A percentile compares a stretch with the other conserved stretches of the same genome.
Conservation (phyloP, 1,140 invertebrate species). For the Drosophila subpulchrella region DNA sequence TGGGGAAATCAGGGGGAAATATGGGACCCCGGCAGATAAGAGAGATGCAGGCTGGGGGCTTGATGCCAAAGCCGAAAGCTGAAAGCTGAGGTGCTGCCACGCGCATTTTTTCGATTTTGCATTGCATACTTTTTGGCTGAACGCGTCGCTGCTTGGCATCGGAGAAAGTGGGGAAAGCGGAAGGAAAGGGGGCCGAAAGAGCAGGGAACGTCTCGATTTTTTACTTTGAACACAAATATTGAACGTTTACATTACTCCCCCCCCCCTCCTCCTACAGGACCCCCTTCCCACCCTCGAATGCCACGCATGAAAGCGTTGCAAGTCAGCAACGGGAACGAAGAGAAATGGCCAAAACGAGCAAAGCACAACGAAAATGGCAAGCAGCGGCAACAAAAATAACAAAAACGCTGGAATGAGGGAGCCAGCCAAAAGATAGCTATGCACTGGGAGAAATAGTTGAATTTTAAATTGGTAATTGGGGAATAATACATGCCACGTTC, state of each 20-base stretch:
- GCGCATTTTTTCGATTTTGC: slow-evolving; percentile 68
- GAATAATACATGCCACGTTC: too few relatives aligned
- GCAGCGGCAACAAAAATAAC: slow-evolving; percentile 40
- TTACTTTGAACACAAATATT: slow-evolving; percentile 78
- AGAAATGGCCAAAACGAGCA: slow-evolving; percentile 75
- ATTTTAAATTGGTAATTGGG: background rate
- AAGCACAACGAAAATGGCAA: slow-evolving; percentile 46
- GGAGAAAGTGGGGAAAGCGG: slow-evolving; percentile 15
- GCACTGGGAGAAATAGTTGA: slow-evolving; percentile 4
- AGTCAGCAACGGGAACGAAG: slow-evolving; percentile 76
- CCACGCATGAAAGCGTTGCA: slow-evolving; percentile 78
- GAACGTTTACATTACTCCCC: slow-evolving; percentile 68
- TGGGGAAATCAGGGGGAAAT: background rate
- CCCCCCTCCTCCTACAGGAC: background rate
- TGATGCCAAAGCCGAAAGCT: slow-evolving; percentile 13
- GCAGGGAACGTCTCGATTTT: slow-evolving; percentile 55
- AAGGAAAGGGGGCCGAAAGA: background rate
- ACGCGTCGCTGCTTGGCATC: slow-evolving; percentile 47
- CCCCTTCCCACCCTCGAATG: slow-evolving; percentile 15
- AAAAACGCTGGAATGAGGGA: slow-evolving; percentile 33
- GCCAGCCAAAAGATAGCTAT: slow-evolving; percentile 55
- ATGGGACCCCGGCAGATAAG: slow-evolving; percentile 20
- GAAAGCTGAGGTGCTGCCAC: slow-evolving; percentile 42
- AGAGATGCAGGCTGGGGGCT: slow-evolving; percentile 15
- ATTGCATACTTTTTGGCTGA: slow-evolving; percentile 79